phyloP scores from a whole-genome alignment of 2,113 vertebrate species.

The Capreolus pygargus region DNA sequence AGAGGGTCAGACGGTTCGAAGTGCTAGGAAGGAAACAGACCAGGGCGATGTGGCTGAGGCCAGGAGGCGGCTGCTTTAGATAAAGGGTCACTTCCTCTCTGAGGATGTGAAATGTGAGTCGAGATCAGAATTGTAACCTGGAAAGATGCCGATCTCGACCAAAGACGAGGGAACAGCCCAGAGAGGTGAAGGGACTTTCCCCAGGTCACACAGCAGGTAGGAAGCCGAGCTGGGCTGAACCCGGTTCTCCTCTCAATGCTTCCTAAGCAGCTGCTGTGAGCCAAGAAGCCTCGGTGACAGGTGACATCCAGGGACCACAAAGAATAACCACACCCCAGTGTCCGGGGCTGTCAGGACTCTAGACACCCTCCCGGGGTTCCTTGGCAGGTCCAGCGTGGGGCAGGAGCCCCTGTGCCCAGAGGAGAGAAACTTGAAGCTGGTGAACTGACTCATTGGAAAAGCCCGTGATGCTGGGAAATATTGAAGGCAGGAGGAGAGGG shows the following conservation, averaged over 20 bases:
- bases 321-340: background rate
- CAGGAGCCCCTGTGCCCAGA: background rate
- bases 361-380: background rate
- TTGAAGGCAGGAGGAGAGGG: background rate
- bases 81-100: background rate
- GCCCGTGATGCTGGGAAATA: background rate
- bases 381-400: accelerated
- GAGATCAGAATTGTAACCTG: background rate
- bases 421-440: background rate
- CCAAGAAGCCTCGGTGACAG: background rate
- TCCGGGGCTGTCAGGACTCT: background rate
- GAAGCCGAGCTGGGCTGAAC: background rate
- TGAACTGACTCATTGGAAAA: background rate
- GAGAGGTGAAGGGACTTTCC: background rate
- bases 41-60: background rate
- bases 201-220: background rate
- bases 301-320: background rate
- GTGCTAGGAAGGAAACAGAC: background rate
- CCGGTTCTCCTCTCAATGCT: background rate
- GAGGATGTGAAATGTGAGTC: background rate
- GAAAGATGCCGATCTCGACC: background rate
- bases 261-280: background rate
- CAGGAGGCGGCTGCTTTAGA: background rate
- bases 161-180: background rate
- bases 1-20: background rate